Base-by-base conservation (phyloP, 2,113 vertebrate genomes). In the Spilogale gracilis region DNA sequence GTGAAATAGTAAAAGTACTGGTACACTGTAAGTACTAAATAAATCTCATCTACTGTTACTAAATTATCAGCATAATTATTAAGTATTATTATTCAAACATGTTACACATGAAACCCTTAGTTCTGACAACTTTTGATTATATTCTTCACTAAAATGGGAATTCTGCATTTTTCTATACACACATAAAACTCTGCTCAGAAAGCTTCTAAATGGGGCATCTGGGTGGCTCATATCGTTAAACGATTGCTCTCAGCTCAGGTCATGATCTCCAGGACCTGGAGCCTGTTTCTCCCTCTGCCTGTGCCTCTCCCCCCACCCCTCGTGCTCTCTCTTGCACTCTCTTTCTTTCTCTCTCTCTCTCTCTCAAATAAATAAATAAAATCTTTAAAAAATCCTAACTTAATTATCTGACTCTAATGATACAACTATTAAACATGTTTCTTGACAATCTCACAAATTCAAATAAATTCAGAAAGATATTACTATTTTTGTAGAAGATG, bases 401-500 rank as follows among this genome's bases (percentile, higher is more conserved):
- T 74, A 85, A 78, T 60, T 54, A 6, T 60, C 13, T 79, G 38
- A 82, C 14, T 89, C 30, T 79, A 79, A 96, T 54, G 9, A 89
- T 65, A 21, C 38, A 86, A 85, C 48, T 61, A 63, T 20, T 74
- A 94, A 87, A 48, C 32, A 87, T 52, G 9, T 12, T 65, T 95
- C 79, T 88, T 54, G 52, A 71, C 17, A 92, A 60, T 80, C 95
- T 92, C 67, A 32, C 45, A 82, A 91, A 93, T 84, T 89, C 60
- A 95, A 73, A 84, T 79, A 84, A 69, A 87, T 84, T 81, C 0
- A 48, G 60, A 91, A 89, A 65, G 27, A 48, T 50, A 5, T 76
- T 87, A 58, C 32, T 63, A 76, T n/a, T n/a, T n/a, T n/a, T 56
- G 32, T 50, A 58, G 9, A 91, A 32, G 43, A 27, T 30, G 12